Conservation (phyloP, 2,888 invertebrate genomes). For the Dascillus cervinus region DNA sequence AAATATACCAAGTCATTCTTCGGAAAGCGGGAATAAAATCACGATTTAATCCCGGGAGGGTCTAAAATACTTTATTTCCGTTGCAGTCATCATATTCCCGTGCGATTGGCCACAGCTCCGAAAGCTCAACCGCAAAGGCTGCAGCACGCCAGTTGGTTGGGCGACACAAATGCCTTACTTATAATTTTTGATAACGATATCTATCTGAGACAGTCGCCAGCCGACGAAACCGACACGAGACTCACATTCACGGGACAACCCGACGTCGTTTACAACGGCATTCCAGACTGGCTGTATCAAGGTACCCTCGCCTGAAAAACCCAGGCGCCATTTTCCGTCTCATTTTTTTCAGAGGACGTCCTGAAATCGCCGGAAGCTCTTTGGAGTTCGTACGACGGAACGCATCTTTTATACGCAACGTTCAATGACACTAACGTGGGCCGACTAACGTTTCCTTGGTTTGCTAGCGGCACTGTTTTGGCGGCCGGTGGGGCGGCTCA, state of each 20-base stretch:
- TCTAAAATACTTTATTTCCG: conserved; percentile 9
- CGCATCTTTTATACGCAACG: conserved; percentile 74
- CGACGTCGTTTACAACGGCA: conserved; percentile 83
- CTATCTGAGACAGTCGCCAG: conserved; percentile 69
- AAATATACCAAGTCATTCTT: too few species aligned
- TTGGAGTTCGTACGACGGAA: conserved; percentile 81
- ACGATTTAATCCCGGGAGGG: too few species aligned
- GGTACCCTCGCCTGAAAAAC: too few species aligned
- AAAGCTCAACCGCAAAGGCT: conserved; percentile 63
- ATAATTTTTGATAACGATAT: conserved; percentile 86
- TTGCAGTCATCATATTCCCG: conserved; percentile 73
- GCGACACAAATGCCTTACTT: conserved; percentile 66
- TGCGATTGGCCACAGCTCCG: conserved; percentile 69
- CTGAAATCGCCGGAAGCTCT: conserved; percentile 71
- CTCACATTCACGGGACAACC: conserved; percentile 70
- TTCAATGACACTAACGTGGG: conserved; percentile 79
- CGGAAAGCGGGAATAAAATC: too few species aligned
- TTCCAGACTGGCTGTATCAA: conserved; percentile 96
- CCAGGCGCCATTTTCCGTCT: too few species aligned
- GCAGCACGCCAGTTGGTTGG: conserved; percentile 80
- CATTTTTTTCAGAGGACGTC: conserved; percentile 68
- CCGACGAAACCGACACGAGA: conserved; percentile 58
- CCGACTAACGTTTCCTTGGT: conserved; percentile 72
- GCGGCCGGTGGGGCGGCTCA: conserved; percentile 48
- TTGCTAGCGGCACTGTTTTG: conserved; percentile 61